phyloP scores from a whole-genome alignment of 2,113 vertebrate species.

The Elephas maximus region DNA sequence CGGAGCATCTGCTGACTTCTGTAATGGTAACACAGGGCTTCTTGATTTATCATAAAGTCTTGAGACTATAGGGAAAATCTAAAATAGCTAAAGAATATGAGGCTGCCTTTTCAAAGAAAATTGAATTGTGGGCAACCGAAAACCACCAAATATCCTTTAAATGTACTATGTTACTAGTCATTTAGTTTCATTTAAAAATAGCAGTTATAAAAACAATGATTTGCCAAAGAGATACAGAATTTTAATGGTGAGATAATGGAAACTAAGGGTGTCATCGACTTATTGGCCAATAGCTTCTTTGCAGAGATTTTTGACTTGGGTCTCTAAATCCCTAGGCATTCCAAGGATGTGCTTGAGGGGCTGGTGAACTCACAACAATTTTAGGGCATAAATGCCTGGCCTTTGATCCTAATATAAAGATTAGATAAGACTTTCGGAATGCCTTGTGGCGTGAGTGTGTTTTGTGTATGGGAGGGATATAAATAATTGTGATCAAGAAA shows the following conservation, averaged over 20 bases:
- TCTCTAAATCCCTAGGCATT: background rate
- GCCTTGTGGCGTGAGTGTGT: background rate
- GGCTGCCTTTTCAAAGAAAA: background rate
- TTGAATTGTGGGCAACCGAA: background rate
- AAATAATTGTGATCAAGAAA: background rate
- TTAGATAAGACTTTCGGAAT: background rate
- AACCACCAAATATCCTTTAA: background rate
- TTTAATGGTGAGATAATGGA: background rate
- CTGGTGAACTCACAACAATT: background rate
- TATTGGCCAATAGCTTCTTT: background rate
- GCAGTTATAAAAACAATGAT: background rate
- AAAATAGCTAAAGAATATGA: background rate
- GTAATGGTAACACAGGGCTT: background rate
- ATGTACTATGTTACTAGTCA: background rate
- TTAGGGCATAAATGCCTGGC: background rate
- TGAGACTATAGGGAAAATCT: background rate
- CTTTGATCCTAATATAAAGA: background rate
- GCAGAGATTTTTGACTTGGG: background rate
- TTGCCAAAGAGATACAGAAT: background rate
- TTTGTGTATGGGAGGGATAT: background rate
- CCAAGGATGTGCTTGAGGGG: background rate
- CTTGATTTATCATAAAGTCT: background rate
- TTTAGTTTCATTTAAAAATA: background rate
- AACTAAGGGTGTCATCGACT: background rate
- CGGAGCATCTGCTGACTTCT: background rate